phyloP scores from a whole-genome alignment of 2,797 vertebrate genomes.

The Pygocentrus nattereri region DNA sequence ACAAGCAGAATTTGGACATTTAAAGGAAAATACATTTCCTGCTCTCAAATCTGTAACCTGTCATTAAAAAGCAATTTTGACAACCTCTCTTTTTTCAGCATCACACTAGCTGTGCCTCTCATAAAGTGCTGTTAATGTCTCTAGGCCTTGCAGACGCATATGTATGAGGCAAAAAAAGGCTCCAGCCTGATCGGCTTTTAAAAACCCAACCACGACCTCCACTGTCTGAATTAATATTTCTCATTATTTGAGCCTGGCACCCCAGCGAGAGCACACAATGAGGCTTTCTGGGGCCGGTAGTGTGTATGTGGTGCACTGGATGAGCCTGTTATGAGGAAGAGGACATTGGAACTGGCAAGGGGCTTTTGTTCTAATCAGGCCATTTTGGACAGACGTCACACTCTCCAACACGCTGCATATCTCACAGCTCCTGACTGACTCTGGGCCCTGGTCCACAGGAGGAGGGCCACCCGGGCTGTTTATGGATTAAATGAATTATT shows the following conservation, averaged over 20 bases:
- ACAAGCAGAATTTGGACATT: background rate
- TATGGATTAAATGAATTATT: conserved; percentile 53
- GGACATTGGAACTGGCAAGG: conserved; percentile 59
- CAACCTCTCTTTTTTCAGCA: background rate
- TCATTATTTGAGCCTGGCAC: conserved; percentile 69
- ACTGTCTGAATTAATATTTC: conserved; percentile 72
- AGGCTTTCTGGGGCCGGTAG: conserved; percentile 58
- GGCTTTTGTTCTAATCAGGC: conserved; percentile 64
- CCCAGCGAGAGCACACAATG: conserved; percentile 66
- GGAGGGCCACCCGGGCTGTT: conserved; percentile 25
- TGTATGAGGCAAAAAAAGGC: conserved; percentile 40
- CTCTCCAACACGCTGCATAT: conserved; percentile 19
- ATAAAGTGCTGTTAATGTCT: conserved; percentile 47
- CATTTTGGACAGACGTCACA: conserved; percentile 56
- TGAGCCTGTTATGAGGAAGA: conserved; percentile 48
- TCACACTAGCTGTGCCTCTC: conserved; percentile 26
- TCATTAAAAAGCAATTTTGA: conserved; percentile 4
- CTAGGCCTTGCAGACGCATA: conserved; percentile 33
- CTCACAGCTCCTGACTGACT: background rate
- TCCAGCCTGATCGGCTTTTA: conserved; percentile 67
- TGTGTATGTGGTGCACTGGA: conserved; percentile 43
- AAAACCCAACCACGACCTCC: conserved; percentile 63
- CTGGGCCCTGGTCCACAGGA: background rate
- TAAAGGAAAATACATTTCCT: background rate
- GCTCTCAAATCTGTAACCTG: background rate